phyloP scores from a whole-genome alignment of 2,797 vertebrate genomes.

The Micrastur ruficollis region DNA sequence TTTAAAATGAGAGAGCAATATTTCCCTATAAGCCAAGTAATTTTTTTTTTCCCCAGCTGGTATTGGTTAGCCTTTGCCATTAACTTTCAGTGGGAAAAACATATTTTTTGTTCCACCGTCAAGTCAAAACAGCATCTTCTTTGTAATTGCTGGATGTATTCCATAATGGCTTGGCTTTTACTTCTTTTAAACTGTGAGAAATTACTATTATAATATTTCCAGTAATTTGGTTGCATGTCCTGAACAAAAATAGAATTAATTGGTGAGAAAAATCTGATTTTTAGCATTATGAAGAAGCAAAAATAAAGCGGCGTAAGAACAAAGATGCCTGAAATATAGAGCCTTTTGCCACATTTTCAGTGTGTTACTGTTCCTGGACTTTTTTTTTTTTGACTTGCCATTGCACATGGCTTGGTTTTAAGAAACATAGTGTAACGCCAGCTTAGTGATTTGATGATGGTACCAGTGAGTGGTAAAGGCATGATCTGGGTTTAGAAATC shows the following conservation, averaged over 20 bases:
- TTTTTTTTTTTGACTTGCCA: neutral
- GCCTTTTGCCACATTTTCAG: neutral
- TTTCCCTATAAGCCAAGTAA: neutral
- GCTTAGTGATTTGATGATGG: neutral
- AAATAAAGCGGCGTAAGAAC: neutral
- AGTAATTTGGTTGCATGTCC: neutral
- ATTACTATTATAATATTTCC: neutral
- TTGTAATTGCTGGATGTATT: neutral
- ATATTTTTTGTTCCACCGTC: neutral
- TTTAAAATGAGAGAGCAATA: neutral
- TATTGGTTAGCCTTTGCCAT: neutral
- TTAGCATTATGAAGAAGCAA: neutral
- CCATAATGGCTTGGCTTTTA: neutral
- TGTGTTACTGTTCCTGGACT: neutral
- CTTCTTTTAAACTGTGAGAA: constrained; percentile 31
- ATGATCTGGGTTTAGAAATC: neutral
- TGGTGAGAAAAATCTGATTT: neutral
- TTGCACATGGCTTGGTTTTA: neutral
- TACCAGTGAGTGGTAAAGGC: neutral
- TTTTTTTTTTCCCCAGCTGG: neutral
- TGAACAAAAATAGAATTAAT: neutral
- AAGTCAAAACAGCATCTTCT: neutral
- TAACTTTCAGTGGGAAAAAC: neutral
- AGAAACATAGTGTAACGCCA: accelerated
- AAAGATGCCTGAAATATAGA: neutral